phyloP scores from a whole-genome alignment of 2,113 vertebrate species.

The Argyrosomus japonicus region DNA sequence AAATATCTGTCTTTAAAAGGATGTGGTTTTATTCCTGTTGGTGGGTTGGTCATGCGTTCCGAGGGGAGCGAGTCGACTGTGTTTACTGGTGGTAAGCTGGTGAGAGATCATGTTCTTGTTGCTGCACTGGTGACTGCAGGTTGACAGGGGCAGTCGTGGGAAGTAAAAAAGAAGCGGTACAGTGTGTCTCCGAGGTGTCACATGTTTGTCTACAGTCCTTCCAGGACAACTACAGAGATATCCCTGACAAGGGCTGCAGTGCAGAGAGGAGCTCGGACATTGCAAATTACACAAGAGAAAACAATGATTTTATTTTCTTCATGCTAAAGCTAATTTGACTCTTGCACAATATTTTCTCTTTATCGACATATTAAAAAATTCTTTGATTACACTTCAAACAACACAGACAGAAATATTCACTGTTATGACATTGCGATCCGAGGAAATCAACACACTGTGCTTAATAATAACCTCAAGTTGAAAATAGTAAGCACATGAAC shows the following conservation, averaged over 20 bases:
- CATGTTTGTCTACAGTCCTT: too few relatives aligned
- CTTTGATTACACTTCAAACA: neutral
- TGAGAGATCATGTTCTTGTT: neutral
- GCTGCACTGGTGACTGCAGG: too few relatives aligned
- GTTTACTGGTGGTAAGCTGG: neutral
- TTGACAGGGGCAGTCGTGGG: too few relatives aligned
- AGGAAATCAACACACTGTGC: neutral
- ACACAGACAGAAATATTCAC: neutral
- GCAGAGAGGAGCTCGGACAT: too few relatives aligned
- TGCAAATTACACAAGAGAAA: too few relatives aligned
- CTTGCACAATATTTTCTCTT: neutral
- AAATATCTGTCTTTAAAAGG: neutral
- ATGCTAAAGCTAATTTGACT: neutral
- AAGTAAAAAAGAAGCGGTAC: too few relatives aligned
- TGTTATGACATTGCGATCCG: too few relatives aligned
- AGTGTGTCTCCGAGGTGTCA: too few relatives aligned
- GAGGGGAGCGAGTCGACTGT: neutral
- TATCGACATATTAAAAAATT: too few relatives aligned
- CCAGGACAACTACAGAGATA: too few relatives aligned
- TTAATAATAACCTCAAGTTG: conserved; percentile 13
- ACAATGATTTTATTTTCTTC: neutral
- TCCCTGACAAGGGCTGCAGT: too few relatives aligned
- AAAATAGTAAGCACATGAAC: neutral
- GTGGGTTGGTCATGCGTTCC: neutral
- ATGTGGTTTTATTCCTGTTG: neutral